A percentile compares a stretch with the other conserved stretches of the same genome.
These are phyloP conservation scores for Crotalus tigris DNA, from an alignment of 2,113 vertebrate genomes.

Conservation along the genomic window DNA sequence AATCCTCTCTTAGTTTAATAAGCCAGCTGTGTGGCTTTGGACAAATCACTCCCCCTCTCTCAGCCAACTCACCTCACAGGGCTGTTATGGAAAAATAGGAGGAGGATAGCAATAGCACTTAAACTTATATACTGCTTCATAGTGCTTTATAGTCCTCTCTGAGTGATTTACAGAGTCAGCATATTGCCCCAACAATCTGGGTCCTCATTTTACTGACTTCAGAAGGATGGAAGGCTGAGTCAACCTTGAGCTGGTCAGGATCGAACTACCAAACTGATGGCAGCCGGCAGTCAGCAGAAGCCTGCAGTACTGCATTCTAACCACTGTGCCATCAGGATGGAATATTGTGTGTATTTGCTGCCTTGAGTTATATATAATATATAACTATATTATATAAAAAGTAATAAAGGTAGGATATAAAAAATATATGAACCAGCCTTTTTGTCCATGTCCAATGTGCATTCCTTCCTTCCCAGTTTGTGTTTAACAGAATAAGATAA, in stretches of 20 bases:
- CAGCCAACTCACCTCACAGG: neutral
- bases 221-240: too few species aligned
- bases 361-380: neutral
- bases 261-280: too few species aligned
- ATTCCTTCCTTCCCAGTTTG: neutral
- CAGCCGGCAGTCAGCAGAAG: too few species aligned
- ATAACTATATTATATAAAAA: neutral
- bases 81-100: neutral
- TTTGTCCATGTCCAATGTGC: neutral
- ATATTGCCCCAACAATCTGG: too few species aligned
- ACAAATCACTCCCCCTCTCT: neutral
- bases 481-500: neutral
- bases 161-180: too few species aligned
- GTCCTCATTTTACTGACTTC: too few species aligned
- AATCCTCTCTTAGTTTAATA: neutral
- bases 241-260: too few species aligned
- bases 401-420: neutral
- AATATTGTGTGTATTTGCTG: neutral
- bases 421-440: neutral
- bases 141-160: too few species aligned
- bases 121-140: too few species aligned
- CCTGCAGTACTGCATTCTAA: too few species aligned
- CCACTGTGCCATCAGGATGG: neutral
- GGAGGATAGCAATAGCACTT: neutral
- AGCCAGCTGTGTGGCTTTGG: neutral